Base-by-base conservation (phyloP, 1,140 invertebrate genomes). In the Campoletis sonorensis region DNA sequence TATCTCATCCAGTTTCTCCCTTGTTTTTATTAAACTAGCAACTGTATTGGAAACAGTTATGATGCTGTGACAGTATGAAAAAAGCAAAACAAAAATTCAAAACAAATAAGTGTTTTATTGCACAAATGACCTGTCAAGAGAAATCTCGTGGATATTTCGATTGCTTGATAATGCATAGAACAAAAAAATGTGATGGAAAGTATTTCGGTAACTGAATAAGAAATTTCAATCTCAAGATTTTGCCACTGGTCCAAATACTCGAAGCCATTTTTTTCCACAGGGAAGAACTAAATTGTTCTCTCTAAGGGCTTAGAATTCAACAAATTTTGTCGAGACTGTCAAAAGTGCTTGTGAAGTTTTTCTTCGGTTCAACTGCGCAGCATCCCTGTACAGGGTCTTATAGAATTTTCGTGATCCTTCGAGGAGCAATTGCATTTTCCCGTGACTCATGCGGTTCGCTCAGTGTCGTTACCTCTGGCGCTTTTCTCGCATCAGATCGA, bases 351-450 rank as follows among this genome's bases (percentile, higher is more conserved):
- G 30, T 33, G 7, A 33, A 33, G 2, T 33, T 33, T 33, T 33
- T 7, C 30, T 33, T 33, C 21, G 8, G 11, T 70, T 70, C 30
- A 1, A 15, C n/a, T 21, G 1, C 15, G n/a, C 23, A 18, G 5
- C 30, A 70, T 18, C 16, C 27, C 16, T 0, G 27, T 70, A 70
- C 15, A 27, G 15, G 15, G 67, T 84, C 85, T 87, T 87, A 87
- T 87, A 85, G 84, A 87, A 86, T 87, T 87, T 86, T 85, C 87
- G 85, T 85, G 86, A 87, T 85, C 85, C 85, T 84, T 85, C 21
- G 81, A n/a, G 79, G 86, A 87, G 84, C 85, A 82, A 87, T 87
- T 87, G 87, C 84, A 87, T 87, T 87, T 87, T 87, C 80, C 82
- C 40, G 76, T 77, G 82, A 83, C 84, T 67, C 79, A n/a, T 13